Evolutionary conservation across 2,888 invertebrate genomes (phyloP).

Genomic region (Diarsia dahlii): DNA sequence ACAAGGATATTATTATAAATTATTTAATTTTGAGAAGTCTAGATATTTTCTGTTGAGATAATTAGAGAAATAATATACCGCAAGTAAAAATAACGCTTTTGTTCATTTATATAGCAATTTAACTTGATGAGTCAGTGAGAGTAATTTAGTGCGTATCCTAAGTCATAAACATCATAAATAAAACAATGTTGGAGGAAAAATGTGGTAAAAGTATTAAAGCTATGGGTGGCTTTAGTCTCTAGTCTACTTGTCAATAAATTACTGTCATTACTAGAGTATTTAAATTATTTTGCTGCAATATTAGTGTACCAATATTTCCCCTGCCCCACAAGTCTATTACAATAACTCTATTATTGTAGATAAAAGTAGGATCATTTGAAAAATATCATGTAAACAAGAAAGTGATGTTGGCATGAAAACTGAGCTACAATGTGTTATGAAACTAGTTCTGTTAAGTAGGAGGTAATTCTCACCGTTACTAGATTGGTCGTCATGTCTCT

Average conservation of each 20-base stretch:
- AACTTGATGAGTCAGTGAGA: not conserved
- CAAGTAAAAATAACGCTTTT: not conserved
- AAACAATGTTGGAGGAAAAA: not conserved
- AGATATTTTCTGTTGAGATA: not conserved
- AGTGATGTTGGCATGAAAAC: slow-evolving; percentile 23
- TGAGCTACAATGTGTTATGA: not conserved
- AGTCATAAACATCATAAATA: not conserved
- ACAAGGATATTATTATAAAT: not conserved
- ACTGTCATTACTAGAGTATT: not conserved
- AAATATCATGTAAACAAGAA: slow-evolving; percentile 14
- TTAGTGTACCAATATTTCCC: not conserved
- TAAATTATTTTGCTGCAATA: not conserved
- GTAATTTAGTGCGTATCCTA: too few species aligned
- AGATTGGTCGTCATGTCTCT: slow-evolving; percentile 90
- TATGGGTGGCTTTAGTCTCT: not conserved
- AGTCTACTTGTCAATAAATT: not conserved
- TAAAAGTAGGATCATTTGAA: slow-evolving; percentile 2
- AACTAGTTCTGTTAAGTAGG: slow-evolving; percentile 1
- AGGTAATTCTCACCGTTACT: slow-evolving; percentile 81
- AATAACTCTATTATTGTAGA: slow-evolving; percentile 3
- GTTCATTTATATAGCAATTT: not conserved
- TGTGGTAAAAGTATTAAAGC: not conserved
- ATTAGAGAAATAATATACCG: not conserved
- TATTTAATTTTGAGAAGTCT: not conserved
- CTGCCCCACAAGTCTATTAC: not conserved